These are phyloP conservation scores for Arrhopalites spinosus DNA, from an alignment of 2,888 invertebrate species.

Conservation along the genomic window DNA sequence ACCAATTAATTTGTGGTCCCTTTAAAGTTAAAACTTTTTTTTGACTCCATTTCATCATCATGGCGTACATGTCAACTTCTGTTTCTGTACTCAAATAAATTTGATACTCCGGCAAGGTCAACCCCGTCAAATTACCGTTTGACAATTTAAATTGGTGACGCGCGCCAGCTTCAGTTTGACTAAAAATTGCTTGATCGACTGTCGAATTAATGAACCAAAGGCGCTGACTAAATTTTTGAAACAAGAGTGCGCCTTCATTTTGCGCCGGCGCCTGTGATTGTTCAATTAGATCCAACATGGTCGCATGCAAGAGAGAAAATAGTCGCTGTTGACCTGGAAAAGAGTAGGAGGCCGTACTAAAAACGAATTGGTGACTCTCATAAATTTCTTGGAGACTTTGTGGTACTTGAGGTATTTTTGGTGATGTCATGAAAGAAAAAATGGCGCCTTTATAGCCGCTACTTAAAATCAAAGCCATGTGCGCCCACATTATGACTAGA, in stretches of 20 bases:
- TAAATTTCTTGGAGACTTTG: neutral
- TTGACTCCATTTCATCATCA: neutral
- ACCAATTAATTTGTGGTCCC: constrained; percentile 2
- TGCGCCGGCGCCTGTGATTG: too few relatives aligned
- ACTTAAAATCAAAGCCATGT: neutral
- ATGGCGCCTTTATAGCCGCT: constrained; percentile 11
- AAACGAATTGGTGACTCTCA: neutral
- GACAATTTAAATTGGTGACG: neutral
- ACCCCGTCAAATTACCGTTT: too few relatives aligned
- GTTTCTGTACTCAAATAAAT: neutral
- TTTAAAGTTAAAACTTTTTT: neutral
- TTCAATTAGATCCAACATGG: neutral
- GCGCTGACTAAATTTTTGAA: too few relatives aligned
- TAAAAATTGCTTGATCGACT: neutral
- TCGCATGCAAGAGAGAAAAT: neutral
- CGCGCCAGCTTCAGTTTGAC: neutral
- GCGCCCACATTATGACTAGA: neutral
- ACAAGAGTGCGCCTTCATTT: too few relatives aligned
- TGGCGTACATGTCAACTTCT: neutral
- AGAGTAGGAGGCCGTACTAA: neutral
- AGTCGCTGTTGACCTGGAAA: neutral
- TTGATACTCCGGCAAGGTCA: neutral
- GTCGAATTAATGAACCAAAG: too few relatives aligned
- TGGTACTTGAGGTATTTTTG: neutral
- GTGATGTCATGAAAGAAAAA: neutral